Conservation (phyloP, 1,140 invertebrate genomes). For the Copidosoma floridanum region DNA sequence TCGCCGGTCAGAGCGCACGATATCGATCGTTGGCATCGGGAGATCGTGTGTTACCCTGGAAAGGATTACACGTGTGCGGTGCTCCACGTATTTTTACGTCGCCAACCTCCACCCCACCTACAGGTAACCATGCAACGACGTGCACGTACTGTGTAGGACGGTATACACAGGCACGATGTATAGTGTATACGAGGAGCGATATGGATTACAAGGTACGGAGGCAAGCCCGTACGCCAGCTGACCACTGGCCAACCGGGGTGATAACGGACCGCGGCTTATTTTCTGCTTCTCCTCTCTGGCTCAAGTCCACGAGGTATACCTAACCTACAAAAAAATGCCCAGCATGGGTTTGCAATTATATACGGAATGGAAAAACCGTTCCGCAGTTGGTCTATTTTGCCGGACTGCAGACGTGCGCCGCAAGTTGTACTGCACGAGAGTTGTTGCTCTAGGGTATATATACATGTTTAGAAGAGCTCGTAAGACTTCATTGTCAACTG, state of each 20-base stretch:
- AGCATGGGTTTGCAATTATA: no score
- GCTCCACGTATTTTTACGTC: constrained; percentile 3
- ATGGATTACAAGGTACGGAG: not conserved
- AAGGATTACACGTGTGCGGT: constrained; percentile 8
- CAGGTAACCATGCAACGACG: not conserved
- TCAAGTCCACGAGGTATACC: no score
- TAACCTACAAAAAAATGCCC: no score
- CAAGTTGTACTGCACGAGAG: no score
- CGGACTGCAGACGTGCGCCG: not conserved
- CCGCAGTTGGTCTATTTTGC: not conserved
- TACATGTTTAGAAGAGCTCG: no score
- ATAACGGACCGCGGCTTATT: constrained; percentile 5
- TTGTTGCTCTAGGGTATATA: no score
- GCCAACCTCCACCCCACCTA: not conserved
- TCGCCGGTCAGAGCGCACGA: not conserved
- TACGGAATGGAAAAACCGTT: constrained; percentile 13
- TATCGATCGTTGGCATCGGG: not conserved
- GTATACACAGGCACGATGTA: not conserved
- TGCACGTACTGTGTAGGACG: no score
- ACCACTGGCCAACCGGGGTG: not conserved
- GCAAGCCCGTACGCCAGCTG: not conserved
- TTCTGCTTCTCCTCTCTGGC: no score
- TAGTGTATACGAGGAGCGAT: not conserved
- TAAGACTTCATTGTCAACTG: no score
- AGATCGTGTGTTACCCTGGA: not conserved